Base-by-base conservation (phyloP, 2,888 invertebrate species). In the Scelioninae gen. 2 region DNA sequence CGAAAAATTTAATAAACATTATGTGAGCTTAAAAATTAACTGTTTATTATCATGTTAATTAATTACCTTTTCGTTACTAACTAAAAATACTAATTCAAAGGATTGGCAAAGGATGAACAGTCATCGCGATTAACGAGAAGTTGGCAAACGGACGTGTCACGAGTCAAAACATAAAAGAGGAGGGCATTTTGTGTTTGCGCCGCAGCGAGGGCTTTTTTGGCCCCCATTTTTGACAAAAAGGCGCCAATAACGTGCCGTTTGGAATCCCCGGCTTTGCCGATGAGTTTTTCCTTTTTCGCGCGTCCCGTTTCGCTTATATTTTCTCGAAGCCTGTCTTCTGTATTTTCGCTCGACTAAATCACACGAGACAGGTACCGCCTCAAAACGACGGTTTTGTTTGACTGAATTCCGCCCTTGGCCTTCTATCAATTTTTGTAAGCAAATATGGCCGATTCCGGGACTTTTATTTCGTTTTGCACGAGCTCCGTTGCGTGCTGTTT, bases 331-430 rank as follows among this genome's bases (percentile, higher is more conserved):
- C 31, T 37, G 67, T 67, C 65, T 55, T 72, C 55, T 52, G 48
- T 61, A 61, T 61, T 67, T 61, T 55, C 55, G 61, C 67, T 61
- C 58, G 61, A 72, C 67, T 67, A 72, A 72, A 72, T 72, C 65
- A 53, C 55, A 46, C 65, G 43, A 67, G 53, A 41, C 58, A 67
- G 19, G 41, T 37, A 65, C 55, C 15, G 65, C 57, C 48, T 65
- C 65, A 65, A 57, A 57, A 65, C 57, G 58, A 64, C 52, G 53
- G 52, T 71, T 71, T 65, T 71, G 67, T 67, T 58, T 72, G 72
- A 60, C 53, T 58, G 60, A 19, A 41, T 46, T 61, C 61, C 22
- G 65, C 55, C 55, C 25, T 53, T 41, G 60, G 55, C 41, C 55
- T 55, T 61, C 39, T 43, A 55, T 55, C 28, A 67, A 72, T 65